These are phyloP conservation scores for Adineta ricciae DNA, from an alignment of 2,888 invertebrate genomes.

Conservation along the genomic window DNA sequence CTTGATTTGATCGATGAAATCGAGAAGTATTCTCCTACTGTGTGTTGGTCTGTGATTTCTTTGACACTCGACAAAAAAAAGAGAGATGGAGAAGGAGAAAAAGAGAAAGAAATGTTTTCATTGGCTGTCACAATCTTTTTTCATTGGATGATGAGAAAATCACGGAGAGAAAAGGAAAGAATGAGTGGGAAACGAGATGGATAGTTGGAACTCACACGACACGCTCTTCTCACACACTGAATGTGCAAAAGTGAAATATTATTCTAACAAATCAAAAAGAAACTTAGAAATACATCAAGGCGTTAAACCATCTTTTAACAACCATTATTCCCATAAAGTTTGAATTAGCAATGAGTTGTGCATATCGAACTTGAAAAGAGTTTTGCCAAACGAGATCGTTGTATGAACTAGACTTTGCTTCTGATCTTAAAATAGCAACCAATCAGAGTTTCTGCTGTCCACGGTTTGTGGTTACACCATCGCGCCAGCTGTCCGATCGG, in stretches of 20 bases:
- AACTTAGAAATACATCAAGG: neutral
- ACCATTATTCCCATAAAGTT: neutral
- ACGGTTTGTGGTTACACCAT: neutral
- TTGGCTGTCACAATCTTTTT: neutral
- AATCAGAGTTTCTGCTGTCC: neutral
- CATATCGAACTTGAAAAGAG: too few relatives aligned
- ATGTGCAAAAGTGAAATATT: neutral
- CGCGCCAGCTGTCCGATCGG: constrained; percentile 5
- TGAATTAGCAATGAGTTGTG: too few relatives aligned
- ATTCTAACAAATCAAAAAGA: neutral
- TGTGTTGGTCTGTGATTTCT: neutral
- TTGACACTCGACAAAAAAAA: neutral
- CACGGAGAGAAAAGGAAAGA: neutral
- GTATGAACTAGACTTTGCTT: too few relatives aligned
- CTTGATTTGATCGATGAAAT: constrained; percentile 7
- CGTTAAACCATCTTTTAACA: neutral
- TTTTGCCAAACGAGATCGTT: too few relatives aligned
- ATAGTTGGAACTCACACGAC: neutral
- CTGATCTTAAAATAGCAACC: neutral
- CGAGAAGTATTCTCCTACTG: neutral
- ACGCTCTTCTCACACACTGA: neutral
- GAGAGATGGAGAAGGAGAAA: neutral
- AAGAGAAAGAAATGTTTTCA: neutral
- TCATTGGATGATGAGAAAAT: neutral
- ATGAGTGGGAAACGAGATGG: neutral